Evolutionary conservation across 1,140 invertebrate genomes (phyloP), one percentile per base, ranked within the genome.

Genomic region (Drosophila sproati): DNA sequence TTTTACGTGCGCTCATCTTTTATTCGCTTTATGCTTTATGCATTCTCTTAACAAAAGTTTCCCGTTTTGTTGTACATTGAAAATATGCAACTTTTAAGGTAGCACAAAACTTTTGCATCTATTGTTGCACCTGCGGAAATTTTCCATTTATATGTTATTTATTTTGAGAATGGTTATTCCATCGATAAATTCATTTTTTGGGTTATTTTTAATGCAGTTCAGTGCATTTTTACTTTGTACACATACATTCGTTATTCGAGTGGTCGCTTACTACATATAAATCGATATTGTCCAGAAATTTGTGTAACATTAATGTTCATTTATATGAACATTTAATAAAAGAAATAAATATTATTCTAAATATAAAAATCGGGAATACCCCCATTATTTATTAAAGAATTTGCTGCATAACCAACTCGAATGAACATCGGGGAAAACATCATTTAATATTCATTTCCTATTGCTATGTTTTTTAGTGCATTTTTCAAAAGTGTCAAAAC

Each of bases 31-130:
- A 48, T 74, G 66, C 57, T 69, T 69, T 61, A 73, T 74, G 66
- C 57, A 69, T 69, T 69, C 55, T 68, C 64, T 74, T 70, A 45
- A 72, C 37, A 66, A 73, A 64, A 62, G 57, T 74, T 74, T 55
- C 48, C 43, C 63, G 50, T 47, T 57, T 55, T 54, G 51, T 63
- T 39, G 7, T 45, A 43, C 43, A 66, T 39, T 5, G 20, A 45
- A 52, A 72, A 56, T 64, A 35, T 50, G 35, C 51, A 72, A 59
- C 37, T 70, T 56, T 69, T 56, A 32, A 37, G 31, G 56, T 32
- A 29, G 20, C 8, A 5, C n/a, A 62, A 70, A 74, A 61, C 20
- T 74, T 74, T 74, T 51, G 64, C 71, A 69, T 52, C 71, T 68
- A 39, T 68, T 68, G 66, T 56, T 35, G 57, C 66, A 74, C 66